Percentiles rank a stretch among this genome's conserved stretches.
Conservation (phyloP, 2,888 invertebrate species). For the Nomada lathburiana region DNA sequence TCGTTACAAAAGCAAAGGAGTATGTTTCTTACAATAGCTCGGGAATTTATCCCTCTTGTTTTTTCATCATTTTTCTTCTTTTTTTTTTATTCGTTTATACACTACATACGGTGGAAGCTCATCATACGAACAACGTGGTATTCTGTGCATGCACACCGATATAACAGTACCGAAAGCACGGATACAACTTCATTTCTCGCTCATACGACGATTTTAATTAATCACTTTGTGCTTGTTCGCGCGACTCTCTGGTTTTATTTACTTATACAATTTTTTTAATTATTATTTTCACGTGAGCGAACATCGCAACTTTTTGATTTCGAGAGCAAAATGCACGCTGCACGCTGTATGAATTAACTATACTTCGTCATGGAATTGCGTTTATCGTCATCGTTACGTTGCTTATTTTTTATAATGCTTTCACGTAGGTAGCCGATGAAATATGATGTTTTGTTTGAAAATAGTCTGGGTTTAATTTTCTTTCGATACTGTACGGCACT, state of each 20-base stretch:
- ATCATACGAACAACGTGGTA: conserved; percentile 49
- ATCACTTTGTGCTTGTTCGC: conserved; percentile 37
- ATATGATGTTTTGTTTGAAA: neutral
- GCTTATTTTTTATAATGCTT: conserved; percentile 2
- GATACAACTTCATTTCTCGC: conserved; percentile 23
- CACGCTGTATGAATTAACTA: conserved; percentile 36
- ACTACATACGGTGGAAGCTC: conserved; percentile 59
- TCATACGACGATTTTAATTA: conserved; percentile 39
- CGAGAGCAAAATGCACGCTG: conserved; percentile 25
- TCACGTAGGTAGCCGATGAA: neutral
- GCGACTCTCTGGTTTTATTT: conserved; percentile 10
- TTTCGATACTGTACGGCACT: neutral
- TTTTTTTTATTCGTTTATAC: conserved; percentile 20
- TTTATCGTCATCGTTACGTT: conserved; percentile 46
- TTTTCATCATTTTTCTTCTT: neutral
- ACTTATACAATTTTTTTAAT: neutral
- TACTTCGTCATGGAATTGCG: conserved; percentile 17
- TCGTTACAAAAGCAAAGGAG: conserved; percentile 38
- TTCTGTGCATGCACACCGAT: conserved; percentile 49
- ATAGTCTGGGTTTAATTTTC: neutral
- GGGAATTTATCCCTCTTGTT: neutral
- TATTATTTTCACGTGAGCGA: neutral
- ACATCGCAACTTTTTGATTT: neutral
- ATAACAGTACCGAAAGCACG: conserved; percentile 50
- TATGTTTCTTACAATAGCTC: conserved; percentile 43